Conservation (phyloP, 2,888 invertebrate genomes). For the Trisateles emortualis region DNA sequence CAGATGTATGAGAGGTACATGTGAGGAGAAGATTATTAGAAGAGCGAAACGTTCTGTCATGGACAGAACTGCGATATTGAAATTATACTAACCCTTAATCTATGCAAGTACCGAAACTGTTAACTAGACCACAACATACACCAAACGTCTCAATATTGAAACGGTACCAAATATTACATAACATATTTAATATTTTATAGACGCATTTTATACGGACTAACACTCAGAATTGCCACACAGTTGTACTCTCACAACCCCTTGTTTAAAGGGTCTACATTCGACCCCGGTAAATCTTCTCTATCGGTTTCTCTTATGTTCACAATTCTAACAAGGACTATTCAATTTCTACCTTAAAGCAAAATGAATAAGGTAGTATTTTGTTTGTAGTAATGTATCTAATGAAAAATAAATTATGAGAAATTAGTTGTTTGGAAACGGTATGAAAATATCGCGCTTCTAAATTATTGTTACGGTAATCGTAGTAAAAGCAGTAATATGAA, state of each 20-base stretch:
- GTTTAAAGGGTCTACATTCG: slow-evolving; percentile 56
- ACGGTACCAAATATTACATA: background rate
- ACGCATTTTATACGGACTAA: slow-evolving; percentile 34
- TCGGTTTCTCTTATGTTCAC: slow-evolving; percentile 58
- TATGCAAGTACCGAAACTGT: too few relatives aligned
- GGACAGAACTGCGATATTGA: too few relatives aligned
- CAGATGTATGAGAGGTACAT: too few relatives aligned
- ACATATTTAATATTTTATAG: slow-evolving; percentile 40
- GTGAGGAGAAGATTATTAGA: too few relatives aligned
- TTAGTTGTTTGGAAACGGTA: slow-evolving; percentile 40
- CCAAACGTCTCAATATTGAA: too few relatives aligned
- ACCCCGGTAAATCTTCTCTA: slow-evolving; percentile 67
- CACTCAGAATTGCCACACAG: slow-evolving; percentile 30
- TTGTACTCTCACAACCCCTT: slow-evolving; percentile 53
- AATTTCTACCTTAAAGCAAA: slow-evolving; percentile 34
- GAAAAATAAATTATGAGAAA: slow-evolving; percentile 39
- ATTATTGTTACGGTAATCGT: slow-evolving; percentile 25
- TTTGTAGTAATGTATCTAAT: slow-evolving; percentile 5
- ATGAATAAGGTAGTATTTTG: slow-evolving; percentile 32
- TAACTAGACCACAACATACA: too few relatives aligned
- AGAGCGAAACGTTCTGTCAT: too few relatives aligned
- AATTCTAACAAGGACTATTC: slow-evolving; percentile 47
- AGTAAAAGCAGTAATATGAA: slow-evolving; percentile 2
- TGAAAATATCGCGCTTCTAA: slow-evolving; percentile 35
- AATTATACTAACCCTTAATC: too few relatives aligned